These are phyloP conservation scores for Protobothrops mucrosquamatus DNA, from an alignment of 2,113 vertebrate genomes.

Conservation along the genomic window DNA sequence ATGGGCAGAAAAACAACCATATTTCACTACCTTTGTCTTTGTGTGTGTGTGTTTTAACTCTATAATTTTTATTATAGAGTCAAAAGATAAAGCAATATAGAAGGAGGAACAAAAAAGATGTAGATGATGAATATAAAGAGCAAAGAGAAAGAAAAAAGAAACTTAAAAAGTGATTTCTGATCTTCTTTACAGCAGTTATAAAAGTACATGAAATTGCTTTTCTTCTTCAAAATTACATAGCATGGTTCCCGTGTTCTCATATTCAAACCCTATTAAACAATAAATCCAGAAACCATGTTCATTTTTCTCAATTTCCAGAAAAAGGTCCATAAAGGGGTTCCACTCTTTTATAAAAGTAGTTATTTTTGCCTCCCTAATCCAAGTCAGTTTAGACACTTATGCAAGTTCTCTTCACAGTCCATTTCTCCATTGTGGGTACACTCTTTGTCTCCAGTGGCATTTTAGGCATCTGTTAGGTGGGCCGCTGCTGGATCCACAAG, in stretches of 20 bases:
- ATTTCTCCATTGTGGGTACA: neutral
- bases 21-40: too few species aligned
- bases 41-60: too few species aligned
- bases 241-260: neutral
- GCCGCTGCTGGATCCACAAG: neutral
- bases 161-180: too few species aligned
- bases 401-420: neutral
- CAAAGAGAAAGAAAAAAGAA: too few species aligned
- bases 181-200: too few species aligned
- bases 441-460: neutral
- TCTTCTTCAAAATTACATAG: neutral
- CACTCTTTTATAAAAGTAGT: neutral
- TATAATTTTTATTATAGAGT: too few species aligned
- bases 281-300: neutral
- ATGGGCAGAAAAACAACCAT: neutral
- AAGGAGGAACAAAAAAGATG: too few species aligned
- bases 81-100: too few species aligned
- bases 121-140: too few species aligned
- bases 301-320: neutral
- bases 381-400: neutral
- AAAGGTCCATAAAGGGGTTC: neutral
- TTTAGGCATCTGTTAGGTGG: neutral
- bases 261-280: neutral
- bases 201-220: too few species aligned
- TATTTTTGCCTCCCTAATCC: neutral